Evolutionary conservation across 1,140 invertebrate genomes (phyloP).

Genomic region (Hyposmocoma kahamanoa): DNA sequence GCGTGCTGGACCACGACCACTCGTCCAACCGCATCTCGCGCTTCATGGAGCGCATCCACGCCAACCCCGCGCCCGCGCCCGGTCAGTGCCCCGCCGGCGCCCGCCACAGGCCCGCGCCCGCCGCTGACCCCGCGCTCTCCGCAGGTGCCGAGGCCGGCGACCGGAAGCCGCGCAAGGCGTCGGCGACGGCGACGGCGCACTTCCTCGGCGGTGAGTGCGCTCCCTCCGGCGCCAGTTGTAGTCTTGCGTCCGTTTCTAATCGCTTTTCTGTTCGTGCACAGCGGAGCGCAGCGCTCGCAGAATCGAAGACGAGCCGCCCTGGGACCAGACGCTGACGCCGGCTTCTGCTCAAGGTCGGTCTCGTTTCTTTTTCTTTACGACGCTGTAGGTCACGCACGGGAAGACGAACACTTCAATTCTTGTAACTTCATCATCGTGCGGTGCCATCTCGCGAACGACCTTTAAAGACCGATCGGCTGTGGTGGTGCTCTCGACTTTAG

Average conservation of each 20-base stretch:
- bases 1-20: slow-evolving; percentile 83
- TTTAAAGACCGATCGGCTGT: no score
- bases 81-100: not conserved
- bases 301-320: slow-evolving; percentile 47
- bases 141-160: slow-evolving; percentile 48
- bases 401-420: not conserved
- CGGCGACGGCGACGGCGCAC: slow-evolving; percentile 40
- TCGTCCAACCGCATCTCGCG: slow-evolving; percentile 81
- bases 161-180: slow-evolving; percentile 58
- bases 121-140: not conserved
- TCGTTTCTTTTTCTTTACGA: not conserved
- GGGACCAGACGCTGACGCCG: slow-evolving; percentile 42
- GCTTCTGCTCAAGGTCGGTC: slow-evolving; percentile 9
- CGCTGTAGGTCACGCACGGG: not conserved
- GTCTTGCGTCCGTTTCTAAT: no score
- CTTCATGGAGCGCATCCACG: slow-evolving; percentile 82
- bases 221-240: no score
- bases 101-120: not conserved
- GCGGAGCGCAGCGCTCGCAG: slow-evolving; percentile 67
- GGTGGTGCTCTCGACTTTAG: no score
- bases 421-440: no score
- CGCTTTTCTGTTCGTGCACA: slow-evolving; percentile 17
- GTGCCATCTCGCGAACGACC: no score
- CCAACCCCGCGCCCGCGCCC: slow-evolving; percentile 8
- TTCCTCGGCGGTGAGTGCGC: slow-evolving; percentile 63